Evolutionary conservation across 2,797 vertebrate species (phyloP), one percentile per base, ranked within the genome.

Genomic region (Spheniscus humboldti): DNA sequence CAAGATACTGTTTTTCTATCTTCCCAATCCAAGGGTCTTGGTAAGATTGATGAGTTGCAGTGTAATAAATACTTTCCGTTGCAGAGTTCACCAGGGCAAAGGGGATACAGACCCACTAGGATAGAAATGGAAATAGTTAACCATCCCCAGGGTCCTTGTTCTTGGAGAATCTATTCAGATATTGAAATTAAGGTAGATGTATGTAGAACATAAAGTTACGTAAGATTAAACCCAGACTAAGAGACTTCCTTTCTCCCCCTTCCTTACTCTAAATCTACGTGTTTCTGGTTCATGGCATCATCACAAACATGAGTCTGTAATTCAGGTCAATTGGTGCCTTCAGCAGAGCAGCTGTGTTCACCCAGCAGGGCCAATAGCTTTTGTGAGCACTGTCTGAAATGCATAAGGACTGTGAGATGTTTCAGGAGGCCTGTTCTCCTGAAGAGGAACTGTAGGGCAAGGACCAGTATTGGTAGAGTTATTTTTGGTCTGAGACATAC

Each of bases 41-140:
- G 78, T 85, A 94, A 68, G 92, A 79, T 14, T 92, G 30, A 76
- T 98, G 98, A 83, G 95, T 98, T 84, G 98, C 98, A 5, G 98
- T 98, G 82, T 98, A 94, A 33, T 96, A 97, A 95, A 99, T 99
- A 96, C 97, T 98, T 97, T 98, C 6, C 0, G 98, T 98, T 94
- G 98, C 96, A 71, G 98, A 97, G 96, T 98, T 98, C 85, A 97
- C 96, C 97, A 99, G 52, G 90, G 98, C 92, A 94, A 98, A 99
- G 24, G 98, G 98, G 48, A 98, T 98, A 84, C 98, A 99, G 81
- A 98, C 53, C 97, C 98, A 98, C 98, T 98, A 95, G 64, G 17
- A 39, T 3, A 90, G 89, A 94, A 96, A 95, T 0, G 2, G 57
- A 92, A 90, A 71, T 20, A 64, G 50, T 92, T 89, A 72, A 63